Base-by-base conservation (phyloP, 2,113 vertebrate species). In the Saccopteryx bilineata region DNA sequence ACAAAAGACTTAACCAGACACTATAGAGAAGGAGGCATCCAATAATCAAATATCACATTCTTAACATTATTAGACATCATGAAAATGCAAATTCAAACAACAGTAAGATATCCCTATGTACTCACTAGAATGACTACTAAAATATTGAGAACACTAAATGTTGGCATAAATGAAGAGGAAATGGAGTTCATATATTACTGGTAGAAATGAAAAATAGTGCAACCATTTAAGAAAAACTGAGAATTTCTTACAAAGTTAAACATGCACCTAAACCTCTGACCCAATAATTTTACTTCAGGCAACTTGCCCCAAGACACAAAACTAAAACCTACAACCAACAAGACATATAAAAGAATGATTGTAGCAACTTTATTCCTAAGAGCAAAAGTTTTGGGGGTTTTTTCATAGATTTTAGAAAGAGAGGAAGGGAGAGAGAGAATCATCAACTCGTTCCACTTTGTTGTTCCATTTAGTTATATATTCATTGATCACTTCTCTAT, bases 1-100 rank as follows among this genome's bases (percentile, higher is more conserved):
- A 80, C 65, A 31, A 84, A 91, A 54, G 12, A 74, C 54, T 52
- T 31, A 26, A 74, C 31, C 18, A 87, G 23, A 58, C 24, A 58
- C 7, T 85, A 72, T 66, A 86, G 19, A 39, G 72, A 61, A 26
- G 9, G 12, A 78, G 12, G 86, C 80, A 26, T 46, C 5, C 23
- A 91, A 39, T 65, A 92, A 85, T 83, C 61, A 54, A 9, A 66
- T 31, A 78, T 74, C 69, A 95, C 71, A 60, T 83, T 39, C 76
- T 58, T 12, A 80, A 26, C 0, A 46, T 78, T 39, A 93, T 71
- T 75, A 69, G 23, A 63, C 4, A 86, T 72, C 75, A 82, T 21
- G 13, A 68, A 85, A 80, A 71, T 72, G 26, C 5, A 72, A 78
- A 78, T 89, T 66, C 54, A 71, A 95, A 90, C 56, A 69, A 48